Evolutionary conservation across 1,140 invertebrate species (phyloP).

Genomic region (Euura lappo): DNA sequence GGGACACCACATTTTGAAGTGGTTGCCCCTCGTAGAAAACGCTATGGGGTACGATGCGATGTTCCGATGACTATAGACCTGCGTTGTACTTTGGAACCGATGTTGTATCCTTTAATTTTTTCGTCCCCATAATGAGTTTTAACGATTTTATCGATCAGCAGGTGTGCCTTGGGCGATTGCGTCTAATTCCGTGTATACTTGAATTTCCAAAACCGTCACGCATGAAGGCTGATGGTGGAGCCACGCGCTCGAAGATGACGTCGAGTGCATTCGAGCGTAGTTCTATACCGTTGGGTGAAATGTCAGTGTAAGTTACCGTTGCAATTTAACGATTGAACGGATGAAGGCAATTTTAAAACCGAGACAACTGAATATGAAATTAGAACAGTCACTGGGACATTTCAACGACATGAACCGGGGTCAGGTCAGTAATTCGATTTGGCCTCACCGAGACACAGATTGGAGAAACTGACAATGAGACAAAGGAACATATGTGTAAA

Average conservation of each 20-base stretch:
- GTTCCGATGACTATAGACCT: not conserved
- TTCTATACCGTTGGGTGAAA: not conserved
- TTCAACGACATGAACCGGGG: not conserved
- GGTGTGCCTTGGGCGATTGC: not conserved
- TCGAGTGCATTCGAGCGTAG: not conserved
- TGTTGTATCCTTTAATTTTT: not conserved
- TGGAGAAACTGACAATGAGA: not conserved
- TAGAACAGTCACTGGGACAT: not conserved
- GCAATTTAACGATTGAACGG: not conserved
- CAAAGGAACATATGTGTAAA: not conserved
- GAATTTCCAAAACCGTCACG: not conserved
- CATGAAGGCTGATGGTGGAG: not conserved
- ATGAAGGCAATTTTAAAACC: slow-evolving; percentile 9
- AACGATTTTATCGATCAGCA: slow-evolving; percentile 4
- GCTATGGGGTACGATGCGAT: too few relatives aligned
- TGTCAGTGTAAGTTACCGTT: slow-evolving; percentile 5
- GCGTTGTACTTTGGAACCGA: not conserved
- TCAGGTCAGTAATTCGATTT: slow-evolving; percentile 3
- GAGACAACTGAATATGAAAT: not conserved
- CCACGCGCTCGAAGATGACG: not conserved
- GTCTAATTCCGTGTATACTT: not conserved
- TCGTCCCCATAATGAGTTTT: not conserved
- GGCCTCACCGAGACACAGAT: not conserved
- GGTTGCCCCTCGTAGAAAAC: too few relatives aligned
- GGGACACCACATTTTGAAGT: too few relatives aligned